A percentile compares a stretch with the other conserved stretches of the same genome.
Evolutionary conservation across 1,140 invertebrate genomes (phyloP).

Genomic region (Drosophila littoralis): DNA sequence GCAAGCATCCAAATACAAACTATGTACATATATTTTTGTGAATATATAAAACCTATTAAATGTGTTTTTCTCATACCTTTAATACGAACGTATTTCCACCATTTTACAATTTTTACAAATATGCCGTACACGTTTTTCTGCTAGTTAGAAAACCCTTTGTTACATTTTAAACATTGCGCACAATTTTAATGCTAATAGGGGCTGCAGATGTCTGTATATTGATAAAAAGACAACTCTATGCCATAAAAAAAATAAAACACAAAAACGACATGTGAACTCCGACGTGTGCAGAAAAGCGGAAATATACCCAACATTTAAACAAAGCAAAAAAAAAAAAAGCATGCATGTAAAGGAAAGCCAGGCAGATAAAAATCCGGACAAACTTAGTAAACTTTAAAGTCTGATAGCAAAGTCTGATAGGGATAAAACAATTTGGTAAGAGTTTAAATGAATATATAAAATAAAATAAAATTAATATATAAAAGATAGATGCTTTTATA

Average conservation of each 20-base stretch:
- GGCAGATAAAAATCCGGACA: no score
- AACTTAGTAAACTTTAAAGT: no score
- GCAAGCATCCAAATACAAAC: no score
- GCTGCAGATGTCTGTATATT: conserved; percentile 51
- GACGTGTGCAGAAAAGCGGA: conserved; percentile 53
- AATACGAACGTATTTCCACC: background rate
- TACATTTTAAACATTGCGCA: conserved; percentile 42
- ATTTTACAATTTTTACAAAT: background rate
- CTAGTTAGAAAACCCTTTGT: conserved; percentile 38
- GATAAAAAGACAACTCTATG: conserved; percentile 21
- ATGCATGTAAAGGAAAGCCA: background rate
- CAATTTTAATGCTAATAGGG: conserved; percentile 62
- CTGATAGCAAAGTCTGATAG: no score
- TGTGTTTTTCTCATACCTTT: background rate
- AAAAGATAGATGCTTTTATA: background rate
- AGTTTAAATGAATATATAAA: no score
- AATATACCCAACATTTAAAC: conserved; percentile 46
- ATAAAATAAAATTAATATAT: background rate
- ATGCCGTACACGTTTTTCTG: background rate
- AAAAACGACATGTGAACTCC: conserved; percentile 28
- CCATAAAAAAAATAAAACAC: background rate
- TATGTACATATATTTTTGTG: background rate
- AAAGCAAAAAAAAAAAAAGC: conserved; percentile 7
- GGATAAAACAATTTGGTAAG: no score
- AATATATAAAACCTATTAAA: background rate